Base-by-base conservation (phyloP, 2,888 invertebrate genomes). In the Metopia argyrocephala region DNA sequence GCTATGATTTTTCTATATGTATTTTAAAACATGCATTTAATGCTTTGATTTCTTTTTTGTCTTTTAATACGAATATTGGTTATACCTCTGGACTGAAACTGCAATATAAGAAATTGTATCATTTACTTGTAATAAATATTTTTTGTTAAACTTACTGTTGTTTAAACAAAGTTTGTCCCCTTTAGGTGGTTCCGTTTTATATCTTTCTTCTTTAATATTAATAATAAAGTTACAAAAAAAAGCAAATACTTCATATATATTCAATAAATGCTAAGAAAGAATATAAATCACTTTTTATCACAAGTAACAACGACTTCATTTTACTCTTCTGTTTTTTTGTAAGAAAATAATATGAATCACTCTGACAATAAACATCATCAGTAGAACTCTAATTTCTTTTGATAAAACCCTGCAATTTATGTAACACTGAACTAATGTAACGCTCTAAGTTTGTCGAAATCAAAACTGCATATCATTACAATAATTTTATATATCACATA, bases 71-170 rank as follows among this genome's bases (percentile, higher is more conserved):
- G 15, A 38, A 38, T 38, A 38, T 38, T 38, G 38, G 9, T 38
- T 18, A n/a, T 25, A 69, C 56, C 59, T 75, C 15, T 28, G 31
- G 27, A 20, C 18, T 48, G 18, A 52, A 52, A 28, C 70, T 59
- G 6, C 56, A 59, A 25, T 4, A 65, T 25, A 76, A 28, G 27
- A 68, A 78, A 70, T 23, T 69, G 31, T 75, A 75, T 65, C 64
- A 75, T 38, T 68, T 54, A 74, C 73, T 48, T n/a, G n/a, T n/a
- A 57, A 74, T 64, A 69, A 48, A 61, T 71, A n/a, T 61, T 45
- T 31, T 54, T 46, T 66, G 71, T 71, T 66, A 46, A 54, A 78
- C 23, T 61, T 61, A 52, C 59, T 46, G 62, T 31, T 69, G 54
- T 54, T 69, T 46, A 46, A 52, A 25, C 64, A 69, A 69, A 2